A percentile compares a stretch with the other conserved stretches of the same genome.
Evolutionary conservation across 2,797 vertebrate species (phyloP).

Genomic region (Sardinella longiceps): DNA sequence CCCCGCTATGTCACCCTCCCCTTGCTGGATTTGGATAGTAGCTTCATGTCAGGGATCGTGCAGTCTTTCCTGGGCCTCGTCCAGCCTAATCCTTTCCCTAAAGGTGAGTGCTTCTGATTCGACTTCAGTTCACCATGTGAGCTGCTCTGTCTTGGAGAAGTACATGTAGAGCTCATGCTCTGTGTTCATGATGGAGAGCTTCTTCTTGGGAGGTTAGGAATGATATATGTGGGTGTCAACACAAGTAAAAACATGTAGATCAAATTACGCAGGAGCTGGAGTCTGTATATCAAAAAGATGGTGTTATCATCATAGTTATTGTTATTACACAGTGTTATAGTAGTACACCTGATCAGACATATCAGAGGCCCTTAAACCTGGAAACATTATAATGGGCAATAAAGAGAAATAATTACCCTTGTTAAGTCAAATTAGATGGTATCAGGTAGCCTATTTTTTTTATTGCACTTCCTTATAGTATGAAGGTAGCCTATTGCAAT

Average conservation of each 20-base stretch:
- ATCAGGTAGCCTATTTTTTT: neutral
- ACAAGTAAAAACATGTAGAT: neutral
- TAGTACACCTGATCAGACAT: neutral
- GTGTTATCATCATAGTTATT: neutral
- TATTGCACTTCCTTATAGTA: neutral
- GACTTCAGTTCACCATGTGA: neutral
- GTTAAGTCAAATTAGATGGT: neutral
- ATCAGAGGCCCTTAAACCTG: neutral
- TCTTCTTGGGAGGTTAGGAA: neutral
- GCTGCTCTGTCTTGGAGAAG: neutral
- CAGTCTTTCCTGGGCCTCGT: constrained; percentile 80
- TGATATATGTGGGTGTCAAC: neutral
- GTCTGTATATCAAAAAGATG: neutral
- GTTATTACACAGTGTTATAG: neutral
- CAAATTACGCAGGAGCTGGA: neutral
- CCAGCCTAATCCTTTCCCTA: constrained; percentile 80
- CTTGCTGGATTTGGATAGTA: constrained; percentile 2
- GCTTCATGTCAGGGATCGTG: constrained; percentile 70
- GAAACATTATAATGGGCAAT: neutral
- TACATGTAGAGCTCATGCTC: neutral
- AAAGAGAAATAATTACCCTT: no score
- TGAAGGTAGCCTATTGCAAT: neutral
- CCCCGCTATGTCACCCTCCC: constrained; percentile 53
- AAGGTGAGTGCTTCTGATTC: constrained; percentile 69
- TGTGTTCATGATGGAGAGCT: neutral